Evolutionary conservation across 2,113 vertebrate species (phyloP), one percentile per base, ranked within the genome.

Genomic region (Mola mola): DNA sequence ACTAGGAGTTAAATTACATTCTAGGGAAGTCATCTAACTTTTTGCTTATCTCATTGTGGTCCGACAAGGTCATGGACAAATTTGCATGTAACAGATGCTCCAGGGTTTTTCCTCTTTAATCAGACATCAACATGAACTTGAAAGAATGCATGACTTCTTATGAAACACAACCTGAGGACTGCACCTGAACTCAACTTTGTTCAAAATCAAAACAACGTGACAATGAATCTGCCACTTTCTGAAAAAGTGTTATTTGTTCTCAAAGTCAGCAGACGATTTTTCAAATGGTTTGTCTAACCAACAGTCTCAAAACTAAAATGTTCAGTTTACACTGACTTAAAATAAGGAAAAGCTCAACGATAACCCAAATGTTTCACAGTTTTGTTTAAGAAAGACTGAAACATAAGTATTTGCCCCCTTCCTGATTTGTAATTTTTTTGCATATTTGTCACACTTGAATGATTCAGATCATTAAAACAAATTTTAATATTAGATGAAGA

Each of bases 21-120:
- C 40, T 58, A 20, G 29, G 4, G 7, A 5, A 25, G 16, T 36
- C 11, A 25, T 40, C 34, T 8, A 29, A n/a, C n/a, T 19, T 1
- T 60, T 25, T 36, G n/a, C 31, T 60, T 3, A 37, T 44, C 21
- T 37, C 16, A 9, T 46, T 38, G 20, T 25, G 29, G 17, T 34
- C 20, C 25, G 31, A 28, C 31, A 34, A 60, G n/a, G 31, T 24
- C n/a, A 38, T 5, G 4, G 25, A 40, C 7, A 20, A 0, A 62
- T 62, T 38, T 40, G 41, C 28, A 44, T 22, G n/a, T 33, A 8
- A 6, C 8, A 16, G 22, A 26, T 1, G 15, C 17, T 22, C 1
- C 21, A 21, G 15, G 8, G 46, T 3, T 13, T 31, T n/a, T 36
- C 17, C 3, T 2, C 16, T 37, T 21, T 3, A 11, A 12, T 49